Conservation (phyloP, 1,140 invertebrate species). For the Drosophila oshimai region DNA sequence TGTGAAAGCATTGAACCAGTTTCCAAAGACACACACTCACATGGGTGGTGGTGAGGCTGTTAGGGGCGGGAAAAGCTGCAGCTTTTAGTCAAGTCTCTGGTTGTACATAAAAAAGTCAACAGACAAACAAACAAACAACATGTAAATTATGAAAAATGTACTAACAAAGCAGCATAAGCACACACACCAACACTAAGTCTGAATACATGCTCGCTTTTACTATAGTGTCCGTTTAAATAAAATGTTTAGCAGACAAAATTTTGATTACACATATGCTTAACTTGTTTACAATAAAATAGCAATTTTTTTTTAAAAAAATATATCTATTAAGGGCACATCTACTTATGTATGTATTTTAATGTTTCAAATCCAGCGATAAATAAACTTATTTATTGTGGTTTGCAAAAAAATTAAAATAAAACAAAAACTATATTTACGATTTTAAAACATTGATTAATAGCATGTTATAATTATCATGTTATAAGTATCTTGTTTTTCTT, state of each 20-base stretch:
- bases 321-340: not conserved
- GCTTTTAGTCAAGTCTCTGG: slow-evolving; percentile 75
- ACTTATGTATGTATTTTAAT: too few relatives aligned
- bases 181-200: slow-evolving; percentile 1
- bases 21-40: slow-evolving; percentile 37
- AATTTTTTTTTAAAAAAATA: too few relatives aligned
- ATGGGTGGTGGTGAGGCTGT: not conserved
- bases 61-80: slow-evolving; percentile 25
- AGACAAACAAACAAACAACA: slow-evolving; percentile 72
- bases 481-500: too few relatives aligned
- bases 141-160: slow-evolving; percentile 81
- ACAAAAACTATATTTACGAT: too few relatives aligned
- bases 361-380: too few relatives aligned
- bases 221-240: not conserved
- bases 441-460: too few relatives aligned
- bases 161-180: slow-evolving; percentile 68
- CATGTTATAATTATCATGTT: too few relatives aligned
- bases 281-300: too few relatives aligned
- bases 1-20: slow-evolving; percentile 59
- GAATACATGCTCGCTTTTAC: not conserved
- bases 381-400: too few relatives aligned
- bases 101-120: slow-evolving; percentile 77
- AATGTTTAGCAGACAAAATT: not conserved
- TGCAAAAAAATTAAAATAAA: too few relatives aligned
- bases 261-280: too few relatives aligned